Evolutionary conservation across 64 coral and sea anemone genomes (phyloP).

Genomic region (Anthopleura sola): DNA sequence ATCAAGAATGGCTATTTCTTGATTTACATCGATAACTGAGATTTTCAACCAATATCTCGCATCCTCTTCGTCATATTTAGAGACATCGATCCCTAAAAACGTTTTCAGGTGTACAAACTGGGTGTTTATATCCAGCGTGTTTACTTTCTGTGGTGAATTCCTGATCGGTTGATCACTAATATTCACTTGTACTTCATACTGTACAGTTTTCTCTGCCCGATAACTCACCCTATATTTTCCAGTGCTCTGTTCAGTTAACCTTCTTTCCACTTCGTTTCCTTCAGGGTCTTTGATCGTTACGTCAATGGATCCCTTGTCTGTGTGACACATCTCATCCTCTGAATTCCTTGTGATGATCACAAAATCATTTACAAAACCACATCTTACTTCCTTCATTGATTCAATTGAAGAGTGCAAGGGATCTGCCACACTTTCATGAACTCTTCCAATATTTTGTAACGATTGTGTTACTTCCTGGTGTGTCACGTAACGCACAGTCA

Average conservation of each 20-base stretch:
- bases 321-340: background rate
- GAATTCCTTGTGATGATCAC: background rate
- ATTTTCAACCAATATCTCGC: too few species aligned
- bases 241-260: background rate
- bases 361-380: slow-evolving; percentile 17
- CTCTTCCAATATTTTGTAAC: background rate
- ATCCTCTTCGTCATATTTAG: background rate
- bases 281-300: background rate
- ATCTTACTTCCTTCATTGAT: background rate
- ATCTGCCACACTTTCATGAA: background rate
- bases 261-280: background rate
- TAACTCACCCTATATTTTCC: background rate
- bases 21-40: slow-evolving; percentile 57
- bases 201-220: background rate
- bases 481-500: background rate
- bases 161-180: background rate
- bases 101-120: background rate
- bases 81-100: background rate
- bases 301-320: background rate
- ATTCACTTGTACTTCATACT: background rate
- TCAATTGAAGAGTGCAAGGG: background rate
- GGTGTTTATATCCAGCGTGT: background rate
- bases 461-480: slow-evolving; percentile 1
- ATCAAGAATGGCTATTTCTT: slow-evolving; percentile 12
- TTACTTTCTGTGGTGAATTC: background rate